Base-by-base conservation (phyloP, 1,140 invertebrate genomes). In the Lepidurus apus region DNA sequence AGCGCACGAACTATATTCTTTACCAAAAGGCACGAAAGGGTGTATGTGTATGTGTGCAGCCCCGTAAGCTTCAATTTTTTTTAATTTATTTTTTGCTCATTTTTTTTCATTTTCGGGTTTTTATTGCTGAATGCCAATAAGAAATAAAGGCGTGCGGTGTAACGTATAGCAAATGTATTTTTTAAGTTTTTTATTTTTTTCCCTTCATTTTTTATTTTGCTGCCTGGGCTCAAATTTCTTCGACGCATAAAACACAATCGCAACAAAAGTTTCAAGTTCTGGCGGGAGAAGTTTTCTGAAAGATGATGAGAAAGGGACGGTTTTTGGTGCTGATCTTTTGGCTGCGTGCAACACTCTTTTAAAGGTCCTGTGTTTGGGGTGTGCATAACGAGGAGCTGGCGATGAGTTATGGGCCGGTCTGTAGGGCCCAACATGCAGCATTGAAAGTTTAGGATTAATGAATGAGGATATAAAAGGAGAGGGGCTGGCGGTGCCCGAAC, bases 381-480 rank as follows among this genome's bases (percentile, higher is more conserved):
- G 53, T 65, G 53, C 53, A 65, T 65, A 65, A 65, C 53, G 53
- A 65, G 53, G 53, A 65, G 53, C 53, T 65, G 13, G 53, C 53
- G 53, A 65, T 65, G 53, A 65, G 53, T 65, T 65, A 65, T 65
- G 53, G 53, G 53, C 53, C 53, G 53, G 53, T 65, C 53, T 65
- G 53, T 65, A 65, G 21, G 53, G 53, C 53, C 53, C 53, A 65
- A 65, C 53, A 65, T 65, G 53, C 53, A 65, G 53, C 53, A 65
- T 65, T 65, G 53, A 65, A 65, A 65, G 53, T 65, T 65, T 65
- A 65, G 53, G 53, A 65, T 65, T 65, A 65, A 65, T 65, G 53
- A 65, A 65, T 65, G 53, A 65, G 53, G 53, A 65, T 65, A 65
- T 65, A 65, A 65, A 65, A 65, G 53, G 53, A 65, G 53, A 65